phyloP scores from a whole-genome alignment of 1,140 invertebrate species.

The Metopolophium dirhodum region DNA sequence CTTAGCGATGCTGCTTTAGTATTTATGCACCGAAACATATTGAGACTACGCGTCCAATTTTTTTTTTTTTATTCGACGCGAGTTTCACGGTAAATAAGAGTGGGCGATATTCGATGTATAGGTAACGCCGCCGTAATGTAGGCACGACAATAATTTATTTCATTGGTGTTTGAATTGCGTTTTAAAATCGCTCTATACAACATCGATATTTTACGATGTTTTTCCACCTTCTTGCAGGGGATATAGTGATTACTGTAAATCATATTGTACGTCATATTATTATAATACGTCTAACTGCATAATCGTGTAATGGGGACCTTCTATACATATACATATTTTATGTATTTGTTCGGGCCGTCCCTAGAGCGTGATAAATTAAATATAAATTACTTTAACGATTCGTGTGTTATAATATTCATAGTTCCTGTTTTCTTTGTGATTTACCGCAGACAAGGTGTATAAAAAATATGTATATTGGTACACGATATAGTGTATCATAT shows the following conservation, averaged over 20 bases:
- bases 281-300: conserved; percentile 5
- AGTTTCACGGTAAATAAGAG: not conserved
- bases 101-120: not conserved
- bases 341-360: not conserved
- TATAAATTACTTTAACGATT: conserved; percentile 32
- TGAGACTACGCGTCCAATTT: not conserved
- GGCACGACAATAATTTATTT: not conserved
- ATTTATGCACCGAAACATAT: not conserved
- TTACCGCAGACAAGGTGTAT: not conserved
- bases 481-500: not conserved
- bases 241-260: not conserved
- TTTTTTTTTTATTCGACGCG: not conserved
- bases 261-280: not conserved
- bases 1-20: conserved; percentile 7
- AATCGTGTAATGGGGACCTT: conserved; percentile 5
- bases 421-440: not conserved
- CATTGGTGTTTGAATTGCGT: not conserved
- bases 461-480: not conserved
- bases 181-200: not conserved
- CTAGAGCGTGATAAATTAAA: conserved; percentile 33
- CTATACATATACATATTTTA: too few relatives aligned
- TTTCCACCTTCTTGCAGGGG: not conserved
- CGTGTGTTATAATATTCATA: not conserved
- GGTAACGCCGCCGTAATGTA: not conserved
- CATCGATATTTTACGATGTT: not conserved